A percentile compares a stretch with the other conserved stretches of the same genome.
Conservation (phyloP, 1,140 invertebrate species). For the Eupristina koningsbergeri region DNA sequence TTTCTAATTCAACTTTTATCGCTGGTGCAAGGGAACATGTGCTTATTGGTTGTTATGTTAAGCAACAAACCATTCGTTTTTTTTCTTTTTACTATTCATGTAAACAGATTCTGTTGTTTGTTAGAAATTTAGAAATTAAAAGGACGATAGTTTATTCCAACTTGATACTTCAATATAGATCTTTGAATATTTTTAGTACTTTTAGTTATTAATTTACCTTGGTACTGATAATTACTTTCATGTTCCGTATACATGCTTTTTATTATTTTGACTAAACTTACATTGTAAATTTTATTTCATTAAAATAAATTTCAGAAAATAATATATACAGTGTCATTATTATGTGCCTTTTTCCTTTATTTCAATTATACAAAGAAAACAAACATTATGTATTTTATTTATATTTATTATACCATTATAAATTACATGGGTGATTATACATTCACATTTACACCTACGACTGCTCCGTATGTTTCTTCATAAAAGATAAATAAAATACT, state of each 20-base stretch:
- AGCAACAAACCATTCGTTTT: neutral
- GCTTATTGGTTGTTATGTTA: constrained; percentile 23
- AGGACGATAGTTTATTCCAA: constrained; percentile 27
- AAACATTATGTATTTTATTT: constrained; percentile 5
- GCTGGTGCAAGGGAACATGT: constrained; percentile 46
- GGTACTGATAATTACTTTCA: constrained; percentile 34
- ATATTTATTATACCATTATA: constrained; percentile 48
- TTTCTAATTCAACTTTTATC: constrained; percentile 37
- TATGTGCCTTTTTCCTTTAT: neutral
- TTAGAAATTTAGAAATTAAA: neutral
- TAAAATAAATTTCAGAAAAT: constrained; percentile 41
- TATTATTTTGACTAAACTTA: constrained; percentile 36
- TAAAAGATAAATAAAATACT: constrained; percentile 10
- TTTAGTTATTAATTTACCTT: constrained; percentile 37
- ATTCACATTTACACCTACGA: constrained; percentile 40
- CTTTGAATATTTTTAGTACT: constrained; percentile 16
- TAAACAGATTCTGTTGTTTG: neutral
- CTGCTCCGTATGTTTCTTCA: constrained; percentile 4
- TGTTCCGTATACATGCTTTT: constrained; percentile 15
- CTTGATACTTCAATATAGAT: constrained; percentile 18
- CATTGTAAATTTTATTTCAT: constrained; percentile 44
- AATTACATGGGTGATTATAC: constrained; percentile 48
- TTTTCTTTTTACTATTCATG: neutral
- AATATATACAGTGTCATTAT: neutral
- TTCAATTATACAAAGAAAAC: neutral